Evolutionary conservation across 2,888 invertebrate species (phyloP).

Genomic region (Ramazzottius varieornatus): DNA sequence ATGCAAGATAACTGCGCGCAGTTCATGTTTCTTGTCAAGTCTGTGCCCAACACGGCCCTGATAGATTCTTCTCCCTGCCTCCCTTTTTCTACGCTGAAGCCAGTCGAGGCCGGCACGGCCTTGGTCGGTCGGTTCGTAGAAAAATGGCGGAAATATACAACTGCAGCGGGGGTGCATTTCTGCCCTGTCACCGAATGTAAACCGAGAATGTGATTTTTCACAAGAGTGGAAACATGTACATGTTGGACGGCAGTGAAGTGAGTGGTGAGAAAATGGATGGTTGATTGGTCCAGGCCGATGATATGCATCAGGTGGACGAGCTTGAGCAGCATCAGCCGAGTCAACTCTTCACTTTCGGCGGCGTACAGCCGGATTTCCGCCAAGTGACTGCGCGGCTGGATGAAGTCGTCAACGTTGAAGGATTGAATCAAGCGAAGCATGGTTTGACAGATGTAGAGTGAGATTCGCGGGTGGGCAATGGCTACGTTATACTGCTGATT

Average conservation of each 20-base stretch:
- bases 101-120: too few species aligned
- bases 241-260: background rate
- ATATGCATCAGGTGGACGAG: background rate
- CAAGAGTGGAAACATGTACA: background rate
- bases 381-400: background rate
- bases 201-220: too few species aligned
- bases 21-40: too few species aligned
- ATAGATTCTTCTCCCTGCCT: too few species aligned
- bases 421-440: background rate
- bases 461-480: background rate
- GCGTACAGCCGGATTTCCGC: background rate
- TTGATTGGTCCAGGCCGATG: background rate
- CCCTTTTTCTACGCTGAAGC: too few species aligned
- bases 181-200: too few species aligned
- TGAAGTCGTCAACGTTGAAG: background rate
- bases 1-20: too few species aligned
- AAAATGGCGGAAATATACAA: too few species aligned
- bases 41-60: too few species aligned
- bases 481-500: too few species aligned
- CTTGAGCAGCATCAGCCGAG: background rate
- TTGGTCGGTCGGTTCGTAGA: too few species aligned
- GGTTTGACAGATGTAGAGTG: background rate
- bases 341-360: background rate
- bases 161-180: too few species aligned
- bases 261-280: background rate